Conservation (phyloP, 2,113 vertebrate species). For the Strix aluco region DNA sequence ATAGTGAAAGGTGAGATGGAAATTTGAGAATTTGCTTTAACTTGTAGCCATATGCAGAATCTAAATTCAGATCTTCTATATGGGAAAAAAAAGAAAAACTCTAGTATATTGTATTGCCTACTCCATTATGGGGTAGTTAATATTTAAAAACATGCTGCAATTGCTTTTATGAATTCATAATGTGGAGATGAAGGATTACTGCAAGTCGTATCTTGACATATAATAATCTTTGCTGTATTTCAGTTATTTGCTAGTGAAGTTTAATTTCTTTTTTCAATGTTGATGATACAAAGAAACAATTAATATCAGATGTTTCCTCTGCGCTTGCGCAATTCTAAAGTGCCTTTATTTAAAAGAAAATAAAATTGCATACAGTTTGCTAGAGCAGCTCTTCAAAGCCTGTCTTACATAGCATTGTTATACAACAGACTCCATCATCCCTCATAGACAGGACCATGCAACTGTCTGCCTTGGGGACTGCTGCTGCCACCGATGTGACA, state of each 20-base stretch:
- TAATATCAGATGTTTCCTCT: not conserved
- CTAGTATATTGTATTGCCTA: not conserved
- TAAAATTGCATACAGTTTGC: not conserved
- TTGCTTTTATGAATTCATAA: slow-evolving; percentile 31
- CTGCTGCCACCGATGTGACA: not conserved
- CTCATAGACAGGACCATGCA: rapidly evolving
- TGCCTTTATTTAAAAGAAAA: not conserved
- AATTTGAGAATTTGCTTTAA: not conserved
- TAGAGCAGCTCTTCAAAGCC: not conserved
- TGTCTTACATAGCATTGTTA: not conserved
- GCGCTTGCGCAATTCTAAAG: not conserved
- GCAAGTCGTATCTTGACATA: slow-evolving; percentile 11
- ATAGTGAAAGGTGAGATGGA: not conserved
- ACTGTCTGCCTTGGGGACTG: not conserved
- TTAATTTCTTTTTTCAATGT: slow-evolving; percentile 10
- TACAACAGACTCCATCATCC: not conserved
- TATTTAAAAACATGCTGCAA: slow-evolving; percentile 48
- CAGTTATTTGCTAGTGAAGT: not conserved
- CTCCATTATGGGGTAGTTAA: slow-evolving; percentile 39
- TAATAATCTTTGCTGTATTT: slow-evolving; percentile 3
- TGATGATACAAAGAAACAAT: not conserved
- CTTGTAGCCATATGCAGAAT: not conserved
- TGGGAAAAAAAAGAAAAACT: not conserved
- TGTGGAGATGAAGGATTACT: slow-evolving; percentile 24
- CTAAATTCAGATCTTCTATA: not conserved